phyloP scores from a whole-genome alignment of 2,888 invertebrate genomes.

The Tachina grossa region DNA sequence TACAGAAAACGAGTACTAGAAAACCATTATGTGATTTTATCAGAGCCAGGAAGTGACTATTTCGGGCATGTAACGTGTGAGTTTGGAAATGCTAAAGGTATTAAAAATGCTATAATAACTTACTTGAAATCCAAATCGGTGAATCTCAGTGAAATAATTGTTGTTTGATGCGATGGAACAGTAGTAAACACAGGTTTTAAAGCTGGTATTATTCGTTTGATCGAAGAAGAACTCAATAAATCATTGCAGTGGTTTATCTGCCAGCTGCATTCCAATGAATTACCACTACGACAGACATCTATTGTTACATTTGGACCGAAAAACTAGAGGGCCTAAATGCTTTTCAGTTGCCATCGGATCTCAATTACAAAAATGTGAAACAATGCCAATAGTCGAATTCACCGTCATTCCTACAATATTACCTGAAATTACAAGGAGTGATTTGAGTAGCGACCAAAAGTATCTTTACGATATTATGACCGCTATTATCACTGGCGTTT shows the following conservation, averaged over 20 bases:
- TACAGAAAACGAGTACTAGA: neutral
- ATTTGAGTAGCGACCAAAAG: neutral
- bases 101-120: neutral
- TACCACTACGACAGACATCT: neutral
- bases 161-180: slow-evolving; percentile 37
- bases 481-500: neutral
- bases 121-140: neutral
- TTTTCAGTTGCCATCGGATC: too few relatives aligned
- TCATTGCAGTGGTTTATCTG: slow-evolving; percentile 37
- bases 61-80: neutral
- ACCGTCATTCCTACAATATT: neutral
- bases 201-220: slow-evolving; percentile 20
- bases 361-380: neutral
- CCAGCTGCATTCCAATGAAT: neutral
- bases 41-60: neutral
- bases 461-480: neutral
- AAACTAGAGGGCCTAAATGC: too few relatives aligned
- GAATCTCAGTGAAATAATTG: slow-evolving; percentile 1
- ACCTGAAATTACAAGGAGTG: neutral
- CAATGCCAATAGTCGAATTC: neutral
- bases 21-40: neutral
- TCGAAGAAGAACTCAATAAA: slow-evolving; percentile 32
- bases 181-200: slow-evolving; percentile 35
- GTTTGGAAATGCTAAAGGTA: neutral
- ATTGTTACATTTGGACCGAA: neutral